phyloP scores from a whole-genome alignment of 2,797 vertebrate species.

The Chelidonichthys spinosus region DNA sequence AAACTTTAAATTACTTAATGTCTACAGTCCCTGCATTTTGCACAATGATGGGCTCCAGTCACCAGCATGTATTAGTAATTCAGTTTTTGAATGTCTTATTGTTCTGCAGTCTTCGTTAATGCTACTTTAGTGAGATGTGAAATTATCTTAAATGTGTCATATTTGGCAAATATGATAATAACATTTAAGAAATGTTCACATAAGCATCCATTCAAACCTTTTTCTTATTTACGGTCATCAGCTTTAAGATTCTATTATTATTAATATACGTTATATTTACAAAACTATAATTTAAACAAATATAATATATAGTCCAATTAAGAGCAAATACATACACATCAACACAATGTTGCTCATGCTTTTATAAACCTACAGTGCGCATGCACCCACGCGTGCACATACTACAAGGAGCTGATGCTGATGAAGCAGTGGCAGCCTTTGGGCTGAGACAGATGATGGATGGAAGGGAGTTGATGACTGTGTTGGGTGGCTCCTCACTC shows the following conservation, averaged over 20 bases:
- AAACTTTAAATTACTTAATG: too few species aligned
- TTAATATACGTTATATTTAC: neutral
- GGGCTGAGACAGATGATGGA: constrained; percentile 75
- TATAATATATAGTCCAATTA: neutral
- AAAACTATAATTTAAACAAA: neutral
- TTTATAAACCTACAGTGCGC: constrained; percentile 33
- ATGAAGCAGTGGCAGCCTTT: constrained; percentile 72
- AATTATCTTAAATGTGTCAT: too few species aligned
- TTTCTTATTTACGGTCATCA: neutral
- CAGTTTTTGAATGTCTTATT: too few species aligned
- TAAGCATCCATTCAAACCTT: too few species aligned
- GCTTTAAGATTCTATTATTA: neutral
- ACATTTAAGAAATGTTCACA: too few species aligned
- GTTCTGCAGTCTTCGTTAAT: too few species aligned
- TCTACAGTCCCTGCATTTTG: too few species aligned
- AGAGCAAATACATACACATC: neutral
- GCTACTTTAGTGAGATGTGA: too few species aligned
- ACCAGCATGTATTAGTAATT: too few species aligned
- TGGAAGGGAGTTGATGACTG: constrained; percentile 75
- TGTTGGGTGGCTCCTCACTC: constrained; percentile 77
- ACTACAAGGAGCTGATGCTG: constrained; percentile 61
- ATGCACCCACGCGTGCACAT: neutral
- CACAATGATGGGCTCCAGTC: too few species aligned
- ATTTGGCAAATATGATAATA: too few species aligned
- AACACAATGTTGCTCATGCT: constrained; percentile 14